These are phyloP conservation scores for Drosophila virilis DNA, from an alignment of 1,140 invertebrate genomes.

Conservation along the genomic window DNA sequence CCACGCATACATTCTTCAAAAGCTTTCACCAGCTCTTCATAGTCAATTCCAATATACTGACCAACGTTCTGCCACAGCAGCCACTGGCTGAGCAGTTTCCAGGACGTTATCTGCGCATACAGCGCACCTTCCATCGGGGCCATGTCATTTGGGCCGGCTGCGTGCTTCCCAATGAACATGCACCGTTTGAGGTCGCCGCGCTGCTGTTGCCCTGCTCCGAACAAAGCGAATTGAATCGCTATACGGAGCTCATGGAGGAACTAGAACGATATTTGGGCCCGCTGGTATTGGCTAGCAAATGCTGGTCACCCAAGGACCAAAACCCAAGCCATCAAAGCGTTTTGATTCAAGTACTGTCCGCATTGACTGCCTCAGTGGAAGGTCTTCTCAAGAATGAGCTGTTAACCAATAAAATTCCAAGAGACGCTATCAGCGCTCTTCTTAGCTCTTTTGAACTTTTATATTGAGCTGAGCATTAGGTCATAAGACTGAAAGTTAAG, in stretches of 20 bases:
- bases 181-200: constrained; percentile 7
- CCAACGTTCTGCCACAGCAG: constrained; percentile 12
- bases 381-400: not conserved
- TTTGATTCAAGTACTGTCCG: not conserved
- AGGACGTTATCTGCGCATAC: constrained; percentile 32
- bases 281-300: constrained; percentile 8
- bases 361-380: not conserved
- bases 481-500: not conserved
- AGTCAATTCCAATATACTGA: not conserved
- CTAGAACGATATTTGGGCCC: constrained; percentile 13
- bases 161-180: not conserved
- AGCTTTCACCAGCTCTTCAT: not conserved
- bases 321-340: not conserved
- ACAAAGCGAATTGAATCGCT: not conserved
- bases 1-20: not conserved
- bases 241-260: not conserved
- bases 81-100: constrained; percentile 3
- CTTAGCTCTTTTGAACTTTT: not conserved
- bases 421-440: not conserved
- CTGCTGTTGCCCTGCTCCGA: not conserved
- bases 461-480: not conserved
- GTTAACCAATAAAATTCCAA: not conserved
- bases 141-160: constrained; percentile 9
- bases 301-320: not conserved
- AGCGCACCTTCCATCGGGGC: constrained; percentile 12